phyloP scores from a whole-genome alignment of 37 sponge, comb jelly and placozoan species.

The Diacarnus erythraeanus region DNA sequence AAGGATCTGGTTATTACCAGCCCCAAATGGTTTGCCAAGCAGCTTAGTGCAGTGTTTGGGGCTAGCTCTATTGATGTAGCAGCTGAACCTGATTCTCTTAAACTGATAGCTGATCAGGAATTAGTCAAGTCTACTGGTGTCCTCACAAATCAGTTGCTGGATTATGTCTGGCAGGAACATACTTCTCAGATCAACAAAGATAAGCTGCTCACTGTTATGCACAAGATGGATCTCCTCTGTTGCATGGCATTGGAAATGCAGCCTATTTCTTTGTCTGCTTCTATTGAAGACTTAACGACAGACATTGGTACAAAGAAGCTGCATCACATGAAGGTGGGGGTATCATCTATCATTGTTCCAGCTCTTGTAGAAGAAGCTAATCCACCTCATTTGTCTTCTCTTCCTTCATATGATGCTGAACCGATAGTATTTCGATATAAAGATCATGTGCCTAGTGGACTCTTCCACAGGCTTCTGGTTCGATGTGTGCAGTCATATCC shows the following conservation, averaged over 20 bases:
- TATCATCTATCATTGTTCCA: conserved; percentile 39
- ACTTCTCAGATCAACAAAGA: neutral
- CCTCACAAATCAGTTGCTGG: conserved; percentile 38
- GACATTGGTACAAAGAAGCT: neutral
- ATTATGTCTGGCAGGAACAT: conserved; percentile 46
- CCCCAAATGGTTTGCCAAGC: conserved; percentile 51
- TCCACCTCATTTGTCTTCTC: conserved; percentile 27
- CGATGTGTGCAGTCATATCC: conserved; percentile 70
- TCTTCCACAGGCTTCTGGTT: conserved; percentile 44
- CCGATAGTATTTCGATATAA: conserved; percentile 61
- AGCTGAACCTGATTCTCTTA: neutral
- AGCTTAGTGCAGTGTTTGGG: conserved; percentile 49
- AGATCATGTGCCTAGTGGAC: conserved; percentile 40
- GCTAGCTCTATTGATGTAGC: conserved; percentile 3
- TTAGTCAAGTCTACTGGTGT: conserved; percentile 17
- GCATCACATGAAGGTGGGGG: neutral
- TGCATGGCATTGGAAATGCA: conserved; percentile 20
- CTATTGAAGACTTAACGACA: conserved; percentile 5
- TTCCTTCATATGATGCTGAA: conserved; percentile 28
- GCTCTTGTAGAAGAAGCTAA: conserved; percentile 24
- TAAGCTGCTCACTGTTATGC: conserved; percentile 45
- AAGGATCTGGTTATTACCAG: conserved; percentile 49
- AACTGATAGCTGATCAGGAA: conserved; percentile 38
- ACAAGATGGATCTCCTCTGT: conserved; percentile 71
- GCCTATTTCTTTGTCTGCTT: conserved; percentile 4